phyloP scores from a whole-genome alignment of 2,113 vertebrate species.

The Procavia capensis region DNA sequence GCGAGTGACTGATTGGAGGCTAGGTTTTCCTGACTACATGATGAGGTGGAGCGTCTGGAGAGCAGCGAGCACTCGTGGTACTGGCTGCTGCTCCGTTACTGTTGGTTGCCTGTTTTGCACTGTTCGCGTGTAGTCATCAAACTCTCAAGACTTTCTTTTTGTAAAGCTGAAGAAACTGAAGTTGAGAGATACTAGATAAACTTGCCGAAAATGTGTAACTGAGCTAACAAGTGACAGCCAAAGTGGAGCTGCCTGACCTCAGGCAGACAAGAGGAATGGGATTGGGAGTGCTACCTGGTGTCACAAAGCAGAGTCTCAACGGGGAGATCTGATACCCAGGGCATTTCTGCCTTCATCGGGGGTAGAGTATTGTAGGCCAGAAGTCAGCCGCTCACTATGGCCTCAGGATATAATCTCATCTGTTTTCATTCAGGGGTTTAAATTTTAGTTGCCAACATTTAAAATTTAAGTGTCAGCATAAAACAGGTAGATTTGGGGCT shows the following conservation, averaged over 20 bases:
- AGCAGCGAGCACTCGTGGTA: background rate
- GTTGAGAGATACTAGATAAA: background rate
- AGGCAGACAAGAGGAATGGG: background rate
- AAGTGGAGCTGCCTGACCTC: too few species aligned
- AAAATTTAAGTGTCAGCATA: background rate
- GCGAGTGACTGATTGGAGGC: background rate
- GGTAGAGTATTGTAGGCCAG: background rate
- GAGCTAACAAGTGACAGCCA: background rate
- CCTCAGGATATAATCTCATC: background rate
- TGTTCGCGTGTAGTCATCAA: background rate
- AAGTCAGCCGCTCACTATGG: background rate
- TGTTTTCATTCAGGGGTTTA: background rate
- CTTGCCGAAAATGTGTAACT: background rate
- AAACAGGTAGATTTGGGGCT: background rate
- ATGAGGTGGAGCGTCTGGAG: background rate
- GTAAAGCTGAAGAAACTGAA: background rate
- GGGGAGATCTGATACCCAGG: fast-evolving
- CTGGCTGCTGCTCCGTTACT: background rate
- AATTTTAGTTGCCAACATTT: background rate
- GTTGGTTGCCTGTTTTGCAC: background rate
- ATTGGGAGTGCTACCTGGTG: background rate
- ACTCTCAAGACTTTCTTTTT: background rate
- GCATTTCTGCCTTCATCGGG: background rate
- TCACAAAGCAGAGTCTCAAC: background rate
- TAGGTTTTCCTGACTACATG: background rate